phyloP scores from a whole-genome alignment of 2,797 vertebrate genomes.

The Podarcis lilfordi region DNA sequence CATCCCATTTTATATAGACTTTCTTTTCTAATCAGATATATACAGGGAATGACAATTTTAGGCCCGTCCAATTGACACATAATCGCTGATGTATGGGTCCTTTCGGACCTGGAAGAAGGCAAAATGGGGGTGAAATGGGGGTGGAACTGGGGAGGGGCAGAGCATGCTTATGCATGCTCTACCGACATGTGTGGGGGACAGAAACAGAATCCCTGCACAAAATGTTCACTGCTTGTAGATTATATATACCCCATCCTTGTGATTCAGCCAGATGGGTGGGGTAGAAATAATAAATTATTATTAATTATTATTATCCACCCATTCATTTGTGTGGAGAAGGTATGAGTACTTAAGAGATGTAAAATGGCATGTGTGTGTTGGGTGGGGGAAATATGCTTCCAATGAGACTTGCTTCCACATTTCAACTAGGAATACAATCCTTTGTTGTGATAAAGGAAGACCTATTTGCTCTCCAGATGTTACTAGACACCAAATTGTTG shows the following conservation, averaged over 20 bases:
- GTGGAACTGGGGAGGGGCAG: too few species aligned
- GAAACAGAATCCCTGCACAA: too few species aligned
- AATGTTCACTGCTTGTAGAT: too few species aligned
- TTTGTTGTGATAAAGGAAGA: background rate
- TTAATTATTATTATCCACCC: background rate
- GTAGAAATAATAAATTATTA: too few species aligned
- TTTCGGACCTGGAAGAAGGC: background rate
- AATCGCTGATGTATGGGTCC: too few species aligned
- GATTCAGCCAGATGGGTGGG: background rate
- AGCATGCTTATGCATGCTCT: background rate
- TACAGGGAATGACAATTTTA: background rate
- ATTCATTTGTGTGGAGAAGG: background rate
- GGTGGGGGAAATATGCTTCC: too few species aligned
- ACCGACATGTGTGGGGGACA: too few species aligned
- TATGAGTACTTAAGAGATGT: background rate
- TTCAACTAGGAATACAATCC: background rate
- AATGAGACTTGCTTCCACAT: background rate
- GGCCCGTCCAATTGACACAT: background rate
- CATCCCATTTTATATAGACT: background rate
- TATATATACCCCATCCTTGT: background rate
- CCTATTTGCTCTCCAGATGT: background rate
- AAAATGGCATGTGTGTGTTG: background rate
- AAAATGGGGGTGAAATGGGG: background rate
- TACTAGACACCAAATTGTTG: background rate
- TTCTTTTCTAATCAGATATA: background rate